These are phyloP conservation scores for Trissolcus japonicus DNA, from an alignment of 2,888 invertebrate genomes.

Conservation along the genomic window DNA sequence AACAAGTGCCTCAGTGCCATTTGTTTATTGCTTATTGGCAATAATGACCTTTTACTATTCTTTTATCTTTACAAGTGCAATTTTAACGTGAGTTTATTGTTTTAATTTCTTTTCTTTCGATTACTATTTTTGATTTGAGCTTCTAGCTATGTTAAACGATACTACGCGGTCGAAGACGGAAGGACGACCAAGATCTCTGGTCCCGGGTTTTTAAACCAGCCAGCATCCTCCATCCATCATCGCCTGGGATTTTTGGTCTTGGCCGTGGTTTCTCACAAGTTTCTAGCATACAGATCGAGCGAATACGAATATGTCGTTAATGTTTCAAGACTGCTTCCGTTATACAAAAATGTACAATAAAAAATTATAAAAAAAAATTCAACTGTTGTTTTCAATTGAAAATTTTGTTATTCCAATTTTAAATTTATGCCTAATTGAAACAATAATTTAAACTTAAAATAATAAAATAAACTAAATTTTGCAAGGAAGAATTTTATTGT, in stretches of 20 bases:
- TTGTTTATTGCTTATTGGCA: conserved; percentile 38
- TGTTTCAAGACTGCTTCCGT: conserved; percentile 73
- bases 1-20: conserved; percentile 37
- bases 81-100: conserved; percentile 54
- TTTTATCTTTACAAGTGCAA: conserved; percentile 55
- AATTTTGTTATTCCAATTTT: too few species aligned
- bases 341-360: conserved; percentile 69
- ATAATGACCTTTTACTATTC: conserved; percentile 58
- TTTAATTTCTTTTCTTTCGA: conserved; percentile 44
- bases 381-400: too few species aligned
- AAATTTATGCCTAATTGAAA: too few species aligned
- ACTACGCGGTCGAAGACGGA: conserved; percentile 40
- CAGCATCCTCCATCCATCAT: conserved; percentile 57
- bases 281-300: conserved; percentile 62
- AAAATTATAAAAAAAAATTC: conserved; percentile 61
- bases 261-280: conserved; percentile 55
- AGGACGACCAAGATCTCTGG: conserved; percentile 42
- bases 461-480: too few species aligned
- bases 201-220: conserved; percentile 35
- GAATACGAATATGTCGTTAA: conserved; percentile 61
- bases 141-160: conserved; percentile 52
- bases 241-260: conserved; percentile 37
- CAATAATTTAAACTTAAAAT: too few species aligned
- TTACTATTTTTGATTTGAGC: conserved; percentile 56
- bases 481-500: too few species aligned